A percentile compares a stretch with the other conserved stretches of the same genome.
Conservation (phyloP, 2,888 invertebrate species). For the Latheticus oryzae region DNA sequence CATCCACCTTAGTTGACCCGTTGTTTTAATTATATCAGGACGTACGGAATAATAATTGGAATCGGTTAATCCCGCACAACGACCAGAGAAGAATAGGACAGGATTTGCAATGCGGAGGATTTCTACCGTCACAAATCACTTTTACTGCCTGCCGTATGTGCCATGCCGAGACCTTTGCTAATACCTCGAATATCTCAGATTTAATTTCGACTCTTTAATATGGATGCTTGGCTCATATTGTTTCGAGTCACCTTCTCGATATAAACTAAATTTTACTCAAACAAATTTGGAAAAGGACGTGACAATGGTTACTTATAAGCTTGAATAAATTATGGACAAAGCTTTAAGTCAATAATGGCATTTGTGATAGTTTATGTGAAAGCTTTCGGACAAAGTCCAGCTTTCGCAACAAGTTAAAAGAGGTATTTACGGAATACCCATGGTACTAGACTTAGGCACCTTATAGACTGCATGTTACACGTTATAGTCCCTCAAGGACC, state of each 20-base stretch:
- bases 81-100: slow-evolving; percentile 61
- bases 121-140: slow-evolving; percentile 66
- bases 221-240: slow-evolving; percentile 40
- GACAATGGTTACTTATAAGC: slow-evolving; percentile 28
- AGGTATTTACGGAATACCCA: slow-evolving; percentile 52
- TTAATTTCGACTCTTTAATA: slow-evolving; percentile 62
- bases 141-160: slow-evolving; percentile 62
- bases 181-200: slow-evolving; percentile 61
- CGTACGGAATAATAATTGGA: slow-evolving; percentile 64
- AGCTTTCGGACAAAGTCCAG: slow-evolving; percentile 37
- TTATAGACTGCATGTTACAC: slow-evolving; percentile 51
- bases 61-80: slow-evolving; percentile 58
- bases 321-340: slow-evolving; percentile 23
- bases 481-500: slow-evolving; percentile 51
- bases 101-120: slow-evolving; percentile 66
- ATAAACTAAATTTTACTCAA: slow-evolving; percentile 18
- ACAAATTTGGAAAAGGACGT: slow-evolving; percentile 26
- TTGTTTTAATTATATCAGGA: slow-evolving; percentile 60
- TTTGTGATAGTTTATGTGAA: slow-evolving; percentile 17
- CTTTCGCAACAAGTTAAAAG: slow-evolving; percentile 39
- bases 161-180: slow-evolving; percentile 57
- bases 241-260: slow-evolving; percentile 37
- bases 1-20: slow-evolving; percentile 56
- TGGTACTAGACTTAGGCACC: slow-evolving; percentile 50
- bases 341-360: slow-evolving; percentile 29